Evolutionary conservation across 2,888 invertebrate genomes (phyloP).

Genomic region (Dryomyza anilis): DNA sequence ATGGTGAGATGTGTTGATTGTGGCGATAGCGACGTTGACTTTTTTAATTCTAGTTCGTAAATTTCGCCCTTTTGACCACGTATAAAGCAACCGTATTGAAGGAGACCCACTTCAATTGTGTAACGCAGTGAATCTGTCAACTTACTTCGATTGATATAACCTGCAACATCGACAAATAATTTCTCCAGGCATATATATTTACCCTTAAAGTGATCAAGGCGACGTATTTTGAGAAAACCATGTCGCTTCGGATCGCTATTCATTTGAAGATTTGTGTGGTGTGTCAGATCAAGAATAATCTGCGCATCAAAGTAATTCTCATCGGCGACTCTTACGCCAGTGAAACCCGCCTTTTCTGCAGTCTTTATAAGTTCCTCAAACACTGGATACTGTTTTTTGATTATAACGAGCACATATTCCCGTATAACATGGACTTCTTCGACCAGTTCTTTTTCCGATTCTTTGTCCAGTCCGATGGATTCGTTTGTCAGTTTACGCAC

Average conservation of each 20-base stretch:
- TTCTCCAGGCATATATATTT: not conserved
- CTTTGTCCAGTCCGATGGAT: not conserved
- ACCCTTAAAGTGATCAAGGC: not conserved
- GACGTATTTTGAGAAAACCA: constrained; percentile 4
- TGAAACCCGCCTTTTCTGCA: constrained; percentile 15
- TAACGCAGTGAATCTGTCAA: constrained; percentile 25
- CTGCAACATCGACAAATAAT: constrained; percentile 17
- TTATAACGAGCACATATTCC: constrained; percentile 30
- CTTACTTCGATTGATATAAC: constrained; percentile 17
- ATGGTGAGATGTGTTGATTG: too few relatives aligned
- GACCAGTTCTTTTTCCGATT: constrained; percentile 2
- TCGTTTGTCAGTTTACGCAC: not conserved
- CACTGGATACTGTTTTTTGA: constrained; percentile 22
- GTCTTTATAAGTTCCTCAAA: constrained; percentile 17
- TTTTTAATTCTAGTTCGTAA: constrained; percentile 32
- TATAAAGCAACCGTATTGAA: constrained; percentile 26
- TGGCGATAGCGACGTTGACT: too few relatives aligned
- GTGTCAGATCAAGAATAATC: constrained; percentile 12
- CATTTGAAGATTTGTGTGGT: not conserved
- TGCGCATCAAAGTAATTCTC: constrained; percentile 16
- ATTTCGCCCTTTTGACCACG: constrained; percentile 34
- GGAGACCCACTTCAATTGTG: constrained; percentile 17
- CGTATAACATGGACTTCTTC: constrained; percentile 29
- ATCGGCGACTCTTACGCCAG: not conserved
- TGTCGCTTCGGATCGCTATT: not conserved